Evolutionary conservation across 2,797 vertebrate genomes (phyloP).

Genomic region (Characodon lateralis): DNA sequence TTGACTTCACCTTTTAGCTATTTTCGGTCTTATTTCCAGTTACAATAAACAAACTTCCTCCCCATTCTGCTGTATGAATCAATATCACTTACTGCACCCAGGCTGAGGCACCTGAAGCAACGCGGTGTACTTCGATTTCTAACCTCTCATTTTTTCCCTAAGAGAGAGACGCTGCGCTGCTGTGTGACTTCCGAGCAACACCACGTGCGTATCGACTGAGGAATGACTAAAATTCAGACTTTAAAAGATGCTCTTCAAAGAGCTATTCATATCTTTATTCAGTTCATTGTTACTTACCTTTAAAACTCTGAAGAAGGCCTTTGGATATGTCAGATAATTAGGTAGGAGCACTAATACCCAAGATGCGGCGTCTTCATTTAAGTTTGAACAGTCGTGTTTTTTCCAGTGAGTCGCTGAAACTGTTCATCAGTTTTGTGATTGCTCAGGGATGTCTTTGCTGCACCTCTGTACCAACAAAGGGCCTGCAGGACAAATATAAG

Average conservation of each 20-base stretch:
- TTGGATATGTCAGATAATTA: not conserved
- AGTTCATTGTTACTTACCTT: not conserved
- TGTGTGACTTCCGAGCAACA: not conserved
- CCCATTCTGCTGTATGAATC: conserved; percentile 43
- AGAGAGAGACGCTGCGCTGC: conserved; percentile 8
- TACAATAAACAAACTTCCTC: conserved; percentile 44
- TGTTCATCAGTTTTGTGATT: not conserved
- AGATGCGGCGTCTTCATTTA: not conserved
- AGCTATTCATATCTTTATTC: not conserved
- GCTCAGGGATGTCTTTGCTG: not conserved
- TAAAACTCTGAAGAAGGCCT: not conserved
- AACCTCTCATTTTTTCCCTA: conserved; percentile 21
- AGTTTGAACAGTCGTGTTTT: too few species aligned
- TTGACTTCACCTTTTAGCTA: conserved; percentile 44
- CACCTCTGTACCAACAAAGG: not conserved
- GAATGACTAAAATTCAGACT: conserved; percentile 1
- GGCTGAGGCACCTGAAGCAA: conserved; percentile 36
- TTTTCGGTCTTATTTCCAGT: conserved; percentile 49
- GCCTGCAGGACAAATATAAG: not conserved
- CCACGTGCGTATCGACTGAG: not conserved
- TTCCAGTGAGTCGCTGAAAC: not conserved
- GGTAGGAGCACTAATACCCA: not conserved
- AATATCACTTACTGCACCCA: conserved; percentile 50
- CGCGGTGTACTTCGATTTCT: conserved; percentile 28
- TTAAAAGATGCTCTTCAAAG: not conserved